Conservation (phyloP, 2,888 invertebrate genomes). For the Harmothoe impar region DNA sequence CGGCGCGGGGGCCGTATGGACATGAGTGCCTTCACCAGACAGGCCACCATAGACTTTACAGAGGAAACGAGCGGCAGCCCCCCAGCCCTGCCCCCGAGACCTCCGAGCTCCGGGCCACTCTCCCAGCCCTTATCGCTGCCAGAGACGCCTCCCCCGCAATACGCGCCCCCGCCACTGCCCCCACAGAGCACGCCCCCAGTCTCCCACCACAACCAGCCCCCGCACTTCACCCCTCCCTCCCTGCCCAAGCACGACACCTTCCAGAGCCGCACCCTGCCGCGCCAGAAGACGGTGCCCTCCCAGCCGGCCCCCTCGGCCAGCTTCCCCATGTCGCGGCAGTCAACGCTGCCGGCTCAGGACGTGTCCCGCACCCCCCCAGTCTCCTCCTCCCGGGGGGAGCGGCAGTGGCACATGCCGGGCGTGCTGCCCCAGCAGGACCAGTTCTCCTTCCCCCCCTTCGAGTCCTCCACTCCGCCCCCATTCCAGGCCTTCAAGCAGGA, state of each 20-base stretch:
- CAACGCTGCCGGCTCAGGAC: not conserved
- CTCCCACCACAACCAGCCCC: not conserved
- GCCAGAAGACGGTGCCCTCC: slow-evolving; percentile 26
- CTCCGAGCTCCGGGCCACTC: slow-evolving; percentile 39
- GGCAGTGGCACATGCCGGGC: not conserved
- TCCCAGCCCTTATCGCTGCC: slow-evolving; percentile 42
- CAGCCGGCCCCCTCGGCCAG: not conserved
- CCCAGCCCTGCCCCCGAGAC: slow-evolving; percentile 40
- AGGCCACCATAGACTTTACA: slow-evolving; percentile 49
- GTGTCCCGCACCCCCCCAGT: not conserved
- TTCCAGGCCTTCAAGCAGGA: slow-evolving; percentile 57
- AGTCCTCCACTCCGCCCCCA: slow-evolving; percentile 45
- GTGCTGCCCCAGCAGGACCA: slow-evolving; percentile 48
- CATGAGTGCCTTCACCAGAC: slow-evolving; percentile 27
- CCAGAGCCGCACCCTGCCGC: slow-evolving; percentile 48
- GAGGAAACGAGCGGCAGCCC: slow-evolving; percentile 40
- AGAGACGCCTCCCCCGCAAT: slow-evolving; percentile 43
- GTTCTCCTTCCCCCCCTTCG: slow-evolving; percentile 51
- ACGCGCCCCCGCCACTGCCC: slow-evolving; percentile 4
- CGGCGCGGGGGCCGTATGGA: not conserved
- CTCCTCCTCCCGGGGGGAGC: not conserved
- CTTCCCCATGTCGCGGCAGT: slow-evolving; percentile 11
- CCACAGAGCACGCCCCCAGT: slow-evolving; percentile 23
- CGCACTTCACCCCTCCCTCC: slow-evolving; percentile 39
- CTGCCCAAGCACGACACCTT: slow-evolving; percentile 56